Conservation (phyloP, 2,797 vertebrate genomes). For the Micromesistius poutassou region DNA sequence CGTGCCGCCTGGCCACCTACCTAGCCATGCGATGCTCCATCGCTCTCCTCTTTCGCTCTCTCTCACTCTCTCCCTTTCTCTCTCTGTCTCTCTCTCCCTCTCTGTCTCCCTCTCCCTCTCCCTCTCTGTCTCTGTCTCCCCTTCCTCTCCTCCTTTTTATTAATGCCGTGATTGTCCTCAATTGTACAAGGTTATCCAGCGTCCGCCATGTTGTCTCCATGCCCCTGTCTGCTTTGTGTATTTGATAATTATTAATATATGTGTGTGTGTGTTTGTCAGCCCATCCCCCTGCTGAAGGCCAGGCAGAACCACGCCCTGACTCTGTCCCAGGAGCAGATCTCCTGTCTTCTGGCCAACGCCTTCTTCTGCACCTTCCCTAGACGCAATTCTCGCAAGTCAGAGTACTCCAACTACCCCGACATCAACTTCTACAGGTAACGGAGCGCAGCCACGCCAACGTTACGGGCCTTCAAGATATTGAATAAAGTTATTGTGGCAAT, state of each 20-base stretch:
- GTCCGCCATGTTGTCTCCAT: neutral
- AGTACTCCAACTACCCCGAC: constrained; percentile 86
- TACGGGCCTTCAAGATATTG: neutral
- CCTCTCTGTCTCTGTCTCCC: neutral
- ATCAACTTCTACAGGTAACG: constrained; percentile 92
- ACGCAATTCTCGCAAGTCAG: constrained; percentile 89
- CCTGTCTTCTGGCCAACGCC: constrained; percentile 92
- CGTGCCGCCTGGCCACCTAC: constrained; percentile 20
- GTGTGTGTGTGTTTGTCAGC: constrained; percentile 35
- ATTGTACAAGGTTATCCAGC: neutral
- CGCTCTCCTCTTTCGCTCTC: neutral
- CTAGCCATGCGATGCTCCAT: constrained; percentile 10
- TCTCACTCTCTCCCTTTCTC: neutral
- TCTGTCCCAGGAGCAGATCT: constrained; percentile 92
- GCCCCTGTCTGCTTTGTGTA: neutral
- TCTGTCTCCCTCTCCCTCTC: neutral
- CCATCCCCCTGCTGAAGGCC: constrained; percentile 78
- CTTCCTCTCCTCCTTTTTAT: neutral
- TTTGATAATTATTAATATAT: constrained; percentile 2
- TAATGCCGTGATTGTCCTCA: neutral
- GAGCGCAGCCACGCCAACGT: neutral
- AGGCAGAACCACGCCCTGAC: constrained; percentile 93
- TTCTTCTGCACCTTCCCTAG: constrained; percentile 98
- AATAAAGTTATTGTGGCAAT: too few relatives aligned
- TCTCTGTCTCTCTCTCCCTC: neutral